Conservation (phyloP, 2,113 vertebrate genomes). For the Menura novaehollandiae region DNA sequence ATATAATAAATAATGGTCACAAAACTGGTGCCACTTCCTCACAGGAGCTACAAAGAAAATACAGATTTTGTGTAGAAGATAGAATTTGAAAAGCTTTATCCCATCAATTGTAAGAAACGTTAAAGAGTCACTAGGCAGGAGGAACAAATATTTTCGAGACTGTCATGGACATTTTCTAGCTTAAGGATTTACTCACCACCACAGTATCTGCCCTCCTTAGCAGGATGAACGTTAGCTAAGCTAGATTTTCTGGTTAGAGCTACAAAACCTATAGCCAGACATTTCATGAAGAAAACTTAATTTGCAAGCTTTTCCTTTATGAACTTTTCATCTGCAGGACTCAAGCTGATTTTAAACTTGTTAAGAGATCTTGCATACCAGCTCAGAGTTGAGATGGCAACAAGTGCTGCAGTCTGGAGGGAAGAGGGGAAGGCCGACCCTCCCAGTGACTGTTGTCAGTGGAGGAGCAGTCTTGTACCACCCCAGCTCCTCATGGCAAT, state of each 20-base stretch:
- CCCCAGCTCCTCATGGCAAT: not conserved
- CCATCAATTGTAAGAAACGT: not conserved
- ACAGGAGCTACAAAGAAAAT: not conserved
- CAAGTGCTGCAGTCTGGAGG: not conserved
- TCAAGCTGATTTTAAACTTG: not conserved
- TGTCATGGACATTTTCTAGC: not conserved
- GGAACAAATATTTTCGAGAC: not conserved
- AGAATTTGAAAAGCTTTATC: not conserved
- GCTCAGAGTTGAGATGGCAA: not conserved
- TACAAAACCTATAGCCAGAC: not conserved
- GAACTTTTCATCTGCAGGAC: not conserved
- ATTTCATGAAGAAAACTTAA: not conserved
- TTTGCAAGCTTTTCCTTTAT: not conserved
- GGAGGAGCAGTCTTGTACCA: not conserved
- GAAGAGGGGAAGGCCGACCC: not conserved
- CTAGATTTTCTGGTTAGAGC: not conserved
- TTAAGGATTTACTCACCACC: not conserved
- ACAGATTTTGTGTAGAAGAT: not conserved
- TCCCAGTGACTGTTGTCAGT: not conserved
- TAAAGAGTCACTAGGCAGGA: not conserved
- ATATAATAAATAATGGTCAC: not conserved
- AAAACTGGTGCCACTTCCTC: not conserved
- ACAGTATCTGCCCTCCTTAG: not conserved
- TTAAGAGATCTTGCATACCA: not conserved
- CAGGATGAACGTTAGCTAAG: not conserved